Evolutionary conservation across 2,888 invertebrate species (phyloP).

Genomic region (Melieria omissa): DNA sequence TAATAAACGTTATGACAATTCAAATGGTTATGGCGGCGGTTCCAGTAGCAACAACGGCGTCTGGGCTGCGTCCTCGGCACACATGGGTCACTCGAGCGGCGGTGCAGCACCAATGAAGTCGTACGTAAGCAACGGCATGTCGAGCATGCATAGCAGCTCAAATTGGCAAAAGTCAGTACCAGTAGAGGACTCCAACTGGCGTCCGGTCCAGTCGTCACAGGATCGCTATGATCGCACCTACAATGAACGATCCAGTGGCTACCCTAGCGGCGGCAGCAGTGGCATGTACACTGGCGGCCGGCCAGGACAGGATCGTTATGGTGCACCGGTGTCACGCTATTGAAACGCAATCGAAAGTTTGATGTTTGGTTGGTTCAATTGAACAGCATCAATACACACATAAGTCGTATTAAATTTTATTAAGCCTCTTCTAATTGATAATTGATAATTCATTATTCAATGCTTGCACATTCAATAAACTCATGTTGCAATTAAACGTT

Average conservation of each 20-base stretch:
- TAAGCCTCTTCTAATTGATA: no score
- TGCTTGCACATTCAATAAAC: no score
- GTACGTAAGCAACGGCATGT: slow-evolving; percentile 62
- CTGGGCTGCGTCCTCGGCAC: slow-evolving; percentile 52
- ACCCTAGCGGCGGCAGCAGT: slow-evolving; percentile 46
- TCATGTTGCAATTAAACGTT: no score
- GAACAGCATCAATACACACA: no score
- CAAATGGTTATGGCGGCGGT: slow-evolving; percentile 52
- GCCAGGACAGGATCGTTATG: slow-evolving; percentile 63
- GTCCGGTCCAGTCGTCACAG: slow-evolving; percentile 58
- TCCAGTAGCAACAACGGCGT: slow-evolving; percentile 51
- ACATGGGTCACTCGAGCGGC: slow-evolving; percentile 42
- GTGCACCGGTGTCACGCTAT: slow-evolving; percentile 48
- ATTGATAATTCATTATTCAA: no score
- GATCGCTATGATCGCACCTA: slow-evolving; percentile 66
- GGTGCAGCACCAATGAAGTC: slow-evolving; percentile 56
- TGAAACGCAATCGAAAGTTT: not conserved
- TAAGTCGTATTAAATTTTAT: no score
- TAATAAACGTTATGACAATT: slow-evolving; percentile 63
- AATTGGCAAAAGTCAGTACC: slow-evolving; percentile 60
- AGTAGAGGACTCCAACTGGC: slow-evolving; percentile 59
- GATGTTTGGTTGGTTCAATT: no score
- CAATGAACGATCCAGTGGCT: slow-evolving; percentile 64
- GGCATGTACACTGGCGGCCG: slow-evolving; percentile 60
- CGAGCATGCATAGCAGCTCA: slow-evolving; percentile 56